phyloP scores from a whole-genome alignment of 2,888 invertebrate species.

The Ochlodes sylvanus region DNA sequence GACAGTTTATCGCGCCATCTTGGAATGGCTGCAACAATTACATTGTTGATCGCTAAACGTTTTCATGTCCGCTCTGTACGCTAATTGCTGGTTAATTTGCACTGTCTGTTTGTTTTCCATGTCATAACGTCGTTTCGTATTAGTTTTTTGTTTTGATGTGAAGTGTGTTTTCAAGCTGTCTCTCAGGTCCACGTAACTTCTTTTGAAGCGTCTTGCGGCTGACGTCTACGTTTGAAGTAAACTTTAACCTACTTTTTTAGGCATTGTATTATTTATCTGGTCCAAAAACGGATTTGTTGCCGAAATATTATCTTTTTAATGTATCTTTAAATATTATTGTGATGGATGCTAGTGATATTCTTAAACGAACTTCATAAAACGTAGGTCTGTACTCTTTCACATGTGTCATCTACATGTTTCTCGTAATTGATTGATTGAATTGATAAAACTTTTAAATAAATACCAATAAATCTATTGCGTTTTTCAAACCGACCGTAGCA shows the following conservation, averaged over 20 bases:
- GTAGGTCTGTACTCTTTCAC: too few species aligned
- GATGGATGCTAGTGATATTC: too few species aligned
- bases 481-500: constrained; percentile 30
- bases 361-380: too few species aligned
- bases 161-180: constrained; percentile 8
- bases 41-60: constrained; percentile 44
- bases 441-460: background rate
- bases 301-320: too few species aligned
- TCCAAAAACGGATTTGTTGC: background rate
- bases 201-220: background rate
- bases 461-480: constrained; percentile 16
- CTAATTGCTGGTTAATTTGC: constrained; percentile 38
- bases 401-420: too few species aligned
- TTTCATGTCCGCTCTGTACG: constrained; percentile 37
- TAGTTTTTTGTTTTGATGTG: constrained; percentile 35
- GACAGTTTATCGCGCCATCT: constrained; percentile 52
- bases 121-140: constrained; percentile 33
- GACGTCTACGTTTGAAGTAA: constrained; percentile 1
- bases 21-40: constrained; percentile 56
- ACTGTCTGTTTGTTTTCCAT: constrained; percentile 34
- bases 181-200: background rate
- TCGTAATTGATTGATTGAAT: background rate
- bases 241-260: constrained; percentile 3
- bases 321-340: too few species aligned
- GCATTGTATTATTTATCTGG: background rate